phyloP scores from a whole-genome alignment of 2,797 vertebrate genomes.

The Menidia menidia region DNA sequence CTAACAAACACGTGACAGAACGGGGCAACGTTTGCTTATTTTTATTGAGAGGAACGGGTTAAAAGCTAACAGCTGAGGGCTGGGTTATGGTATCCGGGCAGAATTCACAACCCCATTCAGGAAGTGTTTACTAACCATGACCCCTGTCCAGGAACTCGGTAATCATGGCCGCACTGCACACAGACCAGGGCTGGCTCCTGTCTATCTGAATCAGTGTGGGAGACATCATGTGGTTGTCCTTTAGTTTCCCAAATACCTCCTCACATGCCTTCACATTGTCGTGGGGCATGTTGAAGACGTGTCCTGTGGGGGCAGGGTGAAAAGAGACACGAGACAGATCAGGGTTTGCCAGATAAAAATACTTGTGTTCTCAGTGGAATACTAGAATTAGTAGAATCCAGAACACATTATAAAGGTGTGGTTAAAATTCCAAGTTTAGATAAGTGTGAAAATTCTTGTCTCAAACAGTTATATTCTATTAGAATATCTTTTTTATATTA shows the following conservation, averaged over 20 bases:
- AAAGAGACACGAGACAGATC: conserved; percentile 15
- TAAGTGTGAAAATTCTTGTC: not conserved
- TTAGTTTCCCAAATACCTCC: conserved; percentile 93
- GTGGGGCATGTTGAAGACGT: conserved; percentile 98
- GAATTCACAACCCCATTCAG: conserved; percentile 43
- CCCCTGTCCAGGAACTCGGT: conserved; percentile 97
- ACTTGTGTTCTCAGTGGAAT: conserved; percentile 23
- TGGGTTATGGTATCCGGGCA: conserved; percentile 18
- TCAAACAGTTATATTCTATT: too few relatives aligned
- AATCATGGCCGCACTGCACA: conserved; percentile 95
- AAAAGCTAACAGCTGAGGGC: conserved; percentile 40
- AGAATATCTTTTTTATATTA: too few relatives aligned
- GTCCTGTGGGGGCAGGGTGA: conserved; percentile 80
- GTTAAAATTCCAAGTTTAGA: not conserved
- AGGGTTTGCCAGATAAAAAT: conserved; percentile 6
- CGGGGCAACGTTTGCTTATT: not conserved
- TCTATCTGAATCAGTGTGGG: conserved; percentile 97
- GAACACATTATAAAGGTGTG: not conserved
- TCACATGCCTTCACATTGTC: conserved; percentile 97
- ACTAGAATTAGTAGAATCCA: not conserved
- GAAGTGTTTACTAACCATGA: conserved; percentile 88
- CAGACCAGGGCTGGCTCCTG: conserved; percentile 93
- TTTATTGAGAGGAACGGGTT: conserved; percentile 13
- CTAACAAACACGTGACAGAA: too few relatives aligned
- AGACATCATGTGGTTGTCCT: conserved; percentile 99